phyloP scores from a whole-genome alignment of 2,797 vertebrate genomes.

The Glyptemys insculpta region DNA sequence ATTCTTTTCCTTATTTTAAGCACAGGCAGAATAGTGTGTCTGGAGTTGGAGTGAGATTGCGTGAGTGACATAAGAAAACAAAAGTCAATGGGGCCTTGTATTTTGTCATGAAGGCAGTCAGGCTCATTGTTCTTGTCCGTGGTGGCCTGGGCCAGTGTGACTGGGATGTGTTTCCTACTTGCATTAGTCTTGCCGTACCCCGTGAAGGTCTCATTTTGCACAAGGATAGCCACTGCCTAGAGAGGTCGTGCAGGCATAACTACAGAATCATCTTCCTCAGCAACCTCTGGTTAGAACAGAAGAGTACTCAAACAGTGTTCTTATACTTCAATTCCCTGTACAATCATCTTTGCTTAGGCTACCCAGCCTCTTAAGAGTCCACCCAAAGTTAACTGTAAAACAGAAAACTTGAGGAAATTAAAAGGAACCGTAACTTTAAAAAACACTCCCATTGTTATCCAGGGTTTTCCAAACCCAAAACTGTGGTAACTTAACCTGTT shows the following conservation, averaged over 20 bases:
- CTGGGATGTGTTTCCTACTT: background rate
- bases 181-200: background rate
- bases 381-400: background rate
- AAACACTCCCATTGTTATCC: background rate
- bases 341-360: no score
- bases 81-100: background rate
- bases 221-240: background rate
- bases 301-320: background rate
- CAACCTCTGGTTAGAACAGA: background rate
- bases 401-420: background rate
- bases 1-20: background rate
- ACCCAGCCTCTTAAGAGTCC: background rate
- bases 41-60: background rate
- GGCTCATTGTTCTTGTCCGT: no score
- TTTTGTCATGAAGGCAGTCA: background rate
- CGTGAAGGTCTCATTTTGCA: background rate
- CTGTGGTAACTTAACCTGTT: no score
- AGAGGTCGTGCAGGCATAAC: background rate
- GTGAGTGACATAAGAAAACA: background rate
- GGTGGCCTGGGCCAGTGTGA: background rate
- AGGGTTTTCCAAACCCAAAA: no score
- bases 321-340: background rate
- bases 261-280: background rate
- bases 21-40: background rate
- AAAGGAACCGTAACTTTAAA: background rate